Evolutionary conservation across 1,140 invertebrate species (phyloP), one percentile per base, ranked within the genome.

Genomic region (Nixonia krombeini): DNA sequence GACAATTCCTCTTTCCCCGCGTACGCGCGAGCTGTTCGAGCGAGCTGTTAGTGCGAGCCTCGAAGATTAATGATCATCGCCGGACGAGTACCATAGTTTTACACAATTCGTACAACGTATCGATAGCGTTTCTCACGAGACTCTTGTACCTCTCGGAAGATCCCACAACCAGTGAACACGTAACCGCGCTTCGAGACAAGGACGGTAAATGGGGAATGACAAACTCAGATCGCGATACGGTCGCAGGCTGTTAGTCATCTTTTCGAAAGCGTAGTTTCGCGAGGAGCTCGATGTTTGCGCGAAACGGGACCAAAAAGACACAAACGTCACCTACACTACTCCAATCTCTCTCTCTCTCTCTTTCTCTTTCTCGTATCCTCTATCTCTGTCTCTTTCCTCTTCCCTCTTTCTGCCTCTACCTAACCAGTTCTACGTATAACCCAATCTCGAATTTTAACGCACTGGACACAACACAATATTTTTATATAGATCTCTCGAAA

Each of bases 401-500:
- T 59, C 25, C 35, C 31, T 40, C 42, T 73, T 42, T 59, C 47
- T 23, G 58, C 26, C 62, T 73, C n/a, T 58, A 44, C 55, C 52
- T 73, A 61, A n/a, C 35, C 50, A 64, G 35, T 44, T 67, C 67
- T 64, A 58, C 66, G 67, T 76, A 17, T 62, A 51, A 49, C 35
- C 35, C 52, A 58, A 41, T 62, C 53, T 66, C 50, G 25, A 52
- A 47, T 69, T 61, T 72, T 55, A 75, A 78, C 66, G 64, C 73
- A 77, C 76, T 73, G 74, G 75, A 80, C 56, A 82, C 74, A 79
- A 76, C 66, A 80, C 70, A 58, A 79, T 84, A 84, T 84, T 85
- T 85, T 83, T 85, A 84, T 85, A 84, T 79, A 82, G 76, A 82
- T 79, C 78, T 80, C 79, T 80, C 76, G 77, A 83, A 84, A 83